A percentile compares a stretch with the other conserved stretches of the same genome.
phyloP scores from a whole-genome alignment of 2,888 invertebrate species.

The Machimus atricapillus region DNA sequence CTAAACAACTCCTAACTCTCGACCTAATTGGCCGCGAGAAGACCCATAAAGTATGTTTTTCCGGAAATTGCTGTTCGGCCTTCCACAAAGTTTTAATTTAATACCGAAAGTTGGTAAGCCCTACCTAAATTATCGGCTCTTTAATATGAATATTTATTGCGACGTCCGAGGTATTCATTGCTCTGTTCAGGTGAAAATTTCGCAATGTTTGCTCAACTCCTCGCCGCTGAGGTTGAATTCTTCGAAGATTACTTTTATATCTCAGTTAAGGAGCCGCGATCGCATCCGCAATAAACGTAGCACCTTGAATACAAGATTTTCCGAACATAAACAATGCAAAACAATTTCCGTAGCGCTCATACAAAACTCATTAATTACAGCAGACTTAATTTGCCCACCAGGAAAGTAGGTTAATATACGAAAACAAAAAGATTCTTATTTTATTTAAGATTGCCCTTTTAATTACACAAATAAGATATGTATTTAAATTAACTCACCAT shows the following conservation, averaged over 20 bases:
- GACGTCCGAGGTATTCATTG: neutral
- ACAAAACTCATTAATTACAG: neutral
- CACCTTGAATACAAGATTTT: neutral
- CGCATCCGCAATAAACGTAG: neutral
- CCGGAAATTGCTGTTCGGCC: neutral
- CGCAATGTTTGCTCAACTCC: neutral
- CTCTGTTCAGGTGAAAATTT: neutral
- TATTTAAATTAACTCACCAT: neutral
- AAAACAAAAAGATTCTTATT: neutral
- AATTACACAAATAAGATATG: neutral
- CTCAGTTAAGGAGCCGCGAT: neutral
- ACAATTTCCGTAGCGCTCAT: neutral
- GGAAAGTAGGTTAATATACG: neutral
- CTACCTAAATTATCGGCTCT: neutral
- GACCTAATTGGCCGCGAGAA: neutral
- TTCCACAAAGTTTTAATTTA: conserved; percentile 1
- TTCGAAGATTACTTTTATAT: neutral
- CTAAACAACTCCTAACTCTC: neutral
- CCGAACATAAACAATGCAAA: neutral
- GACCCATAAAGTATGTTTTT: neutral
- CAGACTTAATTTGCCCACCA: neutral
- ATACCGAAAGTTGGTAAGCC: conserved; percentile 6
- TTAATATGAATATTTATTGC: conserved; percentile 14
- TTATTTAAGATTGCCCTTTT: neutral
- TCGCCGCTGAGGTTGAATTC: neutral